These are phyloP conservation scores for Drosophila kepulauana DNA, from an alignment of 1,140 invertebrate species.

Conservation along the genomic window DNA sequence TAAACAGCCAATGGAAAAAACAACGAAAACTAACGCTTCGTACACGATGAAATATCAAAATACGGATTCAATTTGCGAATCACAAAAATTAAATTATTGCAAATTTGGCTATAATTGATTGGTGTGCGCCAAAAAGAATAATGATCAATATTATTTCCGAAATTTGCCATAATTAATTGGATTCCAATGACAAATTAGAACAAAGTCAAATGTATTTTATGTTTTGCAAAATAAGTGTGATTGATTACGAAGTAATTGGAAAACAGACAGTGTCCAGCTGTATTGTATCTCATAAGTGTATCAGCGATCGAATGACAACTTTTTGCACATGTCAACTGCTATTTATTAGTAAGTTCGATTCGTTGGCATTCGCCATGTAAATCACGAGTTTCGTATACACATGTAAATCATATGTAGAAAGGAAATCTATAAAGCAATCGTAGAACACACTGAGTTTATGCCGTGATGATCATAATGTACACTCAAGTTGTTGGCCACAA, in stretches of 20 bases:
- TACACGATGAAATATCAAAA: slow-evolving; percentile 14
- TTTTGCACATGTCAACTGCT: slow-evolving; percentile 25
- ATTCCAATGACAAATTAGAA: neutral
- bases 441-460: slow-evolving; percentile 24
- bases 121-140: neutral
- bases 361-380: slow-evolving; percentile 48
- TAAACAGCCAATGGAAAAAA: slow-evolving; percentile 41
- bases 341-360: slow-evolving; percentile 25
- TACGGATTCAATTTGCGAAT: neutral
- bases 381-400: slow-evolving; percentile 61
- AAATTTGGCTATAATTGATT: slow-evolving; percentile 31
- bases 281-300: slow-evolving; percentile 7
- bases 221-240: neutral
- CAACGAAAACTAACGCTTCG: slow-evolving; percentile 25
- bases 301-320: slow-evolving; percentile 17
- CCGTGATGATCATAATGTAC: slow-evolving; percentile 1
- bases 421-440: slow-evolving; percentile 14
- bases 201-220: neutral
- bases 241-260: neutral
- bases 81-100: slow-evolving; percentile 20
- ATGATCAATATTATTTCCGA: slow-evolving; percentile 3
- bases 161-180: slow-evolving; percentile 24
- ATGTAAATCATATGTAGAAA: slow-evolving; percentile 55
- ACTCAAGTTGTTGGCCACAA: neutral
- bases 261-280: slow-evolving; percentile 10